phyloP scores from a whole-genome alignment of 2,888 invertebrate genomes.

The Crossocerus cetratus region DNA sequence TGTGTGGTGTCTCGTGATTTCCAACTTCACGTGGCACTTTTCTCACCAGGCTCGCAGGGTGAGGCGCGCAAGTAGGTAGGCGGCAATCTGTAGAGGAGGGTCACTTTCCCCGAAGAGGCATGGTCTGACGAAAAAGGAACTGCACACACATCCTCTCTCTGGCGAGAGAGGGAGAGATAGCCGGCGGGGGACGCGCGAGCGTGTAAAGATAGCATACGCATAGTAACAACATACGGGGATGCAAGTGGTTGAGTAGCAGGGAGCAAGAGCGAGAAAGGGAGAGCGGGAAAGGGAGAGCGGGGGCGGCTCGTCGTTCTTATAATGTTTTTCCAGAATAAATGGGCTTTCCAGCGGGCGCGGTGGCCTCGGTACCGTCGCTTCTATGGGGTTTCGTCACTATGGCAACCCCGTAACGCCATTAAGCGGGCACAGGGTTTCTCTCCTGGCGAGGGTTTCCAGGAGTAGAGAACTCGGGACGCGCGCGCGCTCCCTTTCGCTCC shows the following conservation, averaged over 20 bases:
- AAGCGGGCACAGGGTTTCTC: constrained; percentile 70
- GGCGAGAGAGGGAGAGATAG: background rate
- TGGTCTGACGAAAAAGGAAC: constrained; percentile 13
- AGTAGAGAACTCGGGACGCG: constrained; percentile 42
- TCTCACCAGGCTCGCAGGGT: constrained; percentile 49
- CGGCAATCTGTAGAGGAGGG: constrained; percentile 37
- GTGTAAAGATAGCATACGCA: background rate
- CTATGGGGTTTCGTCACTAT: constrained; percentile 74
- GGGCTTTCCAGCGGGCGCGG: constrained; percentile 71
- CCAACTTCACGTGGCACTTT: constrained; percentile 66
- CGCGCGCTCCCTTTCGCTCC: constrained; percentile 27
- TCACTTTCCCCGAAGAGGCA: background rate
- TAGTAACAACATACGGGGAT: constrained; percentile 15
- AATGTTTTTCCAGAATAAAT: constrained; percentile 77
- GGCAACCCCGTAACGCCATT: constrained; percentile 76
- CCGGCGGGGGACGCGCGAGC: background rate
- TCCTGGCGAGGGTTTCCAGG: constrained; percentile 51
- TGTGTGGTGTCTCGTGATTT: constrained; percentile 63
- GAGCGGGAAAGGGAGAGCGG: constrained; percentile 26
- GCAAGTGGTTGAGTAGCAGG: constrained; percentile 23
- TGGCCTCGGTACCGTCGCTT: constrained; percentile 62
- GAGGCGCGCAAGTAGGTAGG: background rate
- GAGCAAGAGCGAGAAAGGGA: constrained; percentile 18
- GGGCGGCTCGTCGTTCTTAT: constrained; percentile 66
- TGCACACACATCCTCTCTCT: background rate